Percentiles rank a stretch among this genome's conserved stretches.
Conservation (phyloP, 2,113 vertebrate genomes). For the Climacteris rufus region DNA sequence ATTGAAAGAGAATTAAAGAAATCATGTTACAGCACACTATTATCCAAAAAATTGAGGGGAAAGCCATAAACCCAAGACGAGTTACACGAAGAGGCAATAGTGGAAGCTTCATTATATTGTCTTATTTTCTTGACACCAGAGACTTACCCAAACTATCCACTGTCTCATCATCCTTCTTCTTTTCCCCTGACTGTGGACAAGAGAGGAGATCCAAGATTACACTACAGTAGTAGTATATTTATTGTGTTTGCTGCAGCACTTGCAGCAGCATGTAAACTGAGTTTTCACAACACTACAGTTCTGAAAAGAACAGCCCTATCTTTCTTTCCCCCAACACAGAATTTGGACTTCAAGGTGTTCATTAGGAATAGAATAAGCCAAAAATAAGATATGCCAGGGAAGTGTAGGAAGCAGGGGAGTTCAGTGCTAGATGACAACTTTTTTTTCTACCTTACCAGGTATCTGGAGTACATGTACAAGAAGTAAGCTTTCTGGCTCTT, state of each 20-base stretch:
- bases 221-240: neutral
- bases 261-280: neutral
- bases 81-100: neutral
- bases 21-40: neutral
- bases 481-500: slow-evolving; percentile 97
- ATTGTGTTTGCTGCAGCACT: neutral
- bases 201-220: neutral
- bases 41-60: neutral
- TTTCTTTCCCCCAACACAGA: neutral
- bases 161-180: slow-evolving; percentile 98
- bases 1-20: neutral
- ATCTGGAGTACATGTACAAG: slow-evolving; percentile 97
- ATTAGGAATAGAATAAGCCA: neutral
- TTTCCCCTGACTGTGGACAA: slow-evolving; percentile 89
- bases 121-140: neutral
- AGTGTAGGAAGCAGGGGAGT: neutral
- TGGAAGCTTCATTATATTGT: neutral
- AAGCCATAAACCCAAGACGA: neutral
- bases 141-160: slow-evolving; percentile 96
- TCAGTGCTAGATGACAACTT: neutral
- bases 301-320: neutral
- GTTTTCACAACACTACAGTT: neutral
- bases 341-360: neutral
- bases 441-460: slow-evolving; percentile 81
- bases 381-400: neutral